Evolutionary conservation across 2,113 vertebrate genomes (phyloP).

Genomic region (Nyctereutes procyonoides): DNA sequence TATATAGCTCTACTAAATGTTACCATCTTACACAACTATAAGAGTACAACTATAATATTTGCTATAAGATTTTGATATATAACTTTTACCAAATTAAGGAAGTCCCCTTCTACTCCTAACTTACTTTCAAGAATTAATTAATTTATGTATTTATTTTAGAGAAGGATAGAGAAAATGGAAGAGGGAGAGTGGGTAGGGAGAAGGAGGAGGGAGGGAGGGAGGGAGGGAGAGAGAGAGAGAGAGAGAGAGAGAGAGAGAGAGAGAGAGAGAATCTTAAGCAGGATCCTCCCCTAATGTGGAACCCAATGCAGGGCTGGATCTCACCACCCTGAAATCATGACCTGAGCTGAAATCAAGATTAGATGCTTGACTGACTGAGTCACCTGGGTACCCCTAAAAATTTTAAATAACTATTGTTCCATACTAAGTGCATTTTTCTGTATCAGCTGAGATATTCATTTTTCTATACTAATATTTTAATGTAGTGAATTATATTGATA

Average conservation of each 20-base stretch:
- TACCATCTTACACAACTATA: not conserved
- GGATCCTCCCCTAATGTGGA: too few relatives aligned
- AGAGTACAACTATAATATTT: not conserved
- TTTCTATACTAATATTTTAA: not conserved
- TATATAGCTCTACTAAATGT: not conserved
- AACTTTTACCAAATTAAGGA: not conserved
- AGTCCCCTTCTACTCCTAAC: not conserved
- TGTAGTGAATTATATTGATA: not conserved
- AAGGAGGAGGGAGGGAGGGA: too few relatives aligned
- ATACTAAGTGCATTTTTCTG: not conserved
- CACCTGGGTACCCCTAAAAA: not conserved
- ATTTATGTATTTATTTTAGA: not conserved
- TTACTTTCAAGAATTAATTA: not conserved
- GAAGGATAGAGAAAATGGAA: too few relatives aligned
- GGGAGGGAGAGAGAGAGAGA: too few relatives aligned
- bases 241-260: too few relatives aligned
- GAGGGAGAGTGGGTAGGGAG: too few relatives aligned
- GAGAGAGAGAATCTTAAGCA: too few relatives aligned
- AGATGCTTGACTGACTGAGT: not conserved
- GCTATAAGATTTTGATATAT: not conserved
- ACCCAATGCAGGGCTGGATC: too few relatives aligned
- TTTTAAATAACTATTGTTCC: not conserved
- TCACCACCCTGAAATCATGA: too few relatives aligned
- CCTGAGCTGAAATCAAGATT: too few relatives aligned
- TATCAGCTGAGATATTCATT: not conserved